Evolutionary conservation across 2,797 vertebrate species (phyloP).

Genomic region (Toxotes lorentzi): DNA sequence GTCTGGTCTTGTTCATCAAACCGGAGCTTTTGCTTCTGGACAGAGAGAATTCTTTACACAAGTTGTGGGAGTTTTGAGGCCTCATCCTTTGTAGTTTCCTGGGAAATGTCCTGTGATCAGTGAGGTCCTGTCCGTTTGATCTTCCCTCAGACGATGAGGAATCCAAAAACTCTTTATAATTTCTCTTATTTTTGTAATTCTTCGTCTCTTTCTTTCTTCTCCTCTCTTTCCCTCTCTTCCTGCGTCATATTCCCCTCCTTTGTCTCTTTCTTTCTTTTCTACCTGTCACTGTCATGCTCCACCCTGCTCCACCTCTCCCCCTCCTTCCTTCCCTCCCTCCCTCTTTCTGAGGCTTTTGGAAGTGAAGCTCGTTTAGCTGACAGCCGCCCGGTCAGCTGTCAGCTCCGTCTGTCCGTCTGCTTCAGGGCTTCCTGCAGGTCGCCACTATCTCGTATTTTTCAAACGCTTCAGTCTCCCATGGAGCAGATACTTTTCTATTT

Average conservation of each 20-base stretch:
- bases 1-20: too few species aligned
- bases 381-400: constrained; percentile 63
- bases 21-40: too few species aligned
- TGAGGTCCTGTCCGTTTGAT: too few species aligned
- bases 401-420: constrained; percentile 63
- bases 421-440: constrained; percentile 33
- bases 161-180: too few species aligned
- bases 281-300: constrained; percentile 33
- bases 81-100: too few species aligned
- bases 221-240: neutral
- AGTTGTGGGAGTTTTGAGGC: too few species aligned
- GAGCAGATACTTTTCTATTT: constrained; percentile 32
- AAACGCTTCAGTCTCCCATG: constrained; percentile 5
- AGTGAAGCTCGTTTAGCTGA: constrained; percentile 50
- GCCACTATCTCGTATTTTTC: constrained; percentile 1
- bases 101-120: too few species aligned
- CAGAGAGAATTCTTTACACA: too few species aligned
- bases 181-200: too few species aligned
- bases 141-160: too few species aligned
- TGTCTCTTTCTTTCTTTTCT: neutral
- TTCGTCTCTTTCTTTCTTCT: too few species aligned
- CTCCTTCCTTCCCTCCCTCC: neutral
- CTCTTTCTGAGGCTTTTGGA: constrained; percentile 12
- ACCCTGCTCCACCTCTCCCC: neutral
- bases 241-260: neutral